A percentile compares a stretch with the other conserved stretches of the same genome.
phyloP scores from a whole-genome alignment of 2,888 invertebrate species.

The Synanthedon tipuliformis region DNA sequence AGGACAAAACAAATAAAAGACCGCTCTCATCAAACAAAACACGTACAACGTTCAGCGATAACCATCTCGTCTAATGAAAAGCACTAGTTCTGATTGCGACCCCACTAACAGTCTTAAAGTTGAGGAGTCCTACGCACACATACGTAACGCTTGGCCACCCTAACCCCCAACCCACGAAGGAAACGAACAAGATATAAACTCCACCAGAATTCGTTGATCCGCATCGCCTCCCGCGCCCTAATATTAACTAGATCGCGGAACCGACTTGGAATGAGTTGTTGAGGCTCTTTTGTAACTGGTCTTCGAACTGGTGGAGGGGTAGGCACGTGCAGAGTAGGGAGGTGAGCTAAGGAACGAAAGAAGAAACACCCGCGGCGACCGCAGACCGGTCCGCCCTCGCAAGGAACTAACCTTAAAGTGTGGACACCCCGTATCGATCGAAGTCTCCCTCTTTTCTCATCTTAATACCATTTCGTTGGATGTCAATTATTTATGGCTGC shows the following conservation, averaged over 20 bases:
- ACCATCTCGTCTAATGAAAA: constrained; percentile 65
- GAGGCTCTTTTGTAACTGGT: constrained; percentile 37
- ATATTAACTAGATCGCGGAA: constrained; percentile 10
- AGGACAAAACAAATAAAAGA: constrained; percentile 29
- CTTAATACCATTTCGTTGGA: constrained; percentile 61
- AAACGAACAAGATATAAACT: constrained; percentile 41
- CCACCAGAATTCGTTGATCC: constrained; percentile 24
- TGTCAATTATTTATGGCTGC: constrained; percentile 58
- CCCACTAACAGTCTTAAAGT: constrained; percentile 66
- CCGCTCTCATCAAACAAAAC: constrained; percentile 48
- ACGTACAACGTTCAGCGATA: constrained; percentile 41
- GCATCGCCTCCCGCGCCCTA: constrained; percentile 16
- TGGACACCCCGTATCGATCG: constrained; percentile 51
- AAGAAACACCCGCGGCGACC: constrained; percentile 51
- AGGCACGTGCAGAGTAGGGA: constrained; percentile 11
- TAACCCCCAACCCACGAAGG: constrained; percentile 34
- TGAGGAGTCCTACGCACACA: constrained; percentile 42
- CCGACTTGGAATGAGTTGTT: constrained; percentile 30
- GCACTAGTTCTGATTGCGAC: constrained; percentile 62
- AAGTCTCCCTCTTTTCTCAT: constrained; percentile 37
- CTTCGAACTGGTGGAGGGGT: constrained; percentile 15
- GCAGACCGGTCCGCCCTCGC: constrained; percentile 29
- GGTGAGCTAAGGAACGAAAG: constrained; percentile 52
- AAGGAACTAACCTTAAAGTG: constrained; percentile 41
- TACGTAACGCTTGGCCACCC: constrained; percentile 10